Conservation (phyloP, 2,797 vertebrate genomes). For the Danio jaintianensis region DNA sequence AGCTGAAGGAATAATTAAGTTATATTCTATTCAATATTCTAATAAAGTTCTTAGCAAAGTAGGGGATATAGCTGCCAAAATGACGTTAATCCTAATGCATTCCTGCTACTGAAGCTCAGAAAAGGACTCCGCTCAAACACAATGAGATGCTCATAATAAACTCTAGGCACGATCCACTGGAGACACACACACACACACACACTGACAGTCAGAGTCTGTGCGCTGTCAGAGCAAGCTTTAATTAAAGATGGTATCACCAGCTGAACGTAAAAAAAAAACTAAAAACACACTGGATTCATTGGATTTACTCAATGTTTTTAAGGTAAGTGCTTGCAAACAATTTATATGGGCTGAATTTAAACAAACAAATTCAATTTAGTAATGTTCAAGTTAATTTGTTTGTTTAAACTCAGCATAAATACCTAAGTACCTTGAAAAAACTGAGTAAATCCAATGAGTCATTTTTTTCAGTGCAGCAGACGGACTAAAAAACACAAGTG, state of each 20-base stretch:
- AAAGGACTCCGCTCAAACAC: constrained; percentile 1
- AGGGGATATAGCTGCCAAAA: neutral
- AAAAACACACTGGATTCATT: neutral
- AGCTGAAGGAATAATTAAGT: too few relatives aligned
- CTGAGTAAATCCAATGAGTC: too few relatives aligned
- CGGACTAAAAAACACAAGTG: constrained; percentile 9
- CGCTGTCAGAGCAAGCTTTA: constrained; percentile 11
- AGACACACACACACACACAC: neutral
- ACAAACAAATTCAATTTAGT: too few relatives aligned
- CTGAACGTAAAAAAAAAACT: constrained; percentile 2
- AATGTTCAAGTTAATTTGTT: too few relatives aligned
- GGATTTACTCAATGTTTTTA: too few relatives aligned
- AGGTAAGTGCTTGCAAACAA: too few relatives aligned
- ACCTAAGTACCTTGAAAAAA: too few relatives aligned
- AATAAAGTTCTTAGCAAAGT: too few relatives aligned
- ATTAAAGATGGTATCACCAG: constrained; percentile 54
- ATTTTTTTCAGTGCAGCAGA: neutral
- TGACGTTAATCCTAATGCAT: neutral
- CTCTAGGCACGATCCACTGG: constrained; percentile 19
- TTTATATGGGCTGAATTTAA: too few relatives aligned
- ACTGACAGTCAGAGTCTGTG: constrained; percentile 19
- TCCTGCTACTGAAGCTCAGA: neutral
- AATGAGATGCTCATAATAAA: constrained; percentile 16
- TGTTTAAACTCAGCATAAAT: too few relatives aligned
- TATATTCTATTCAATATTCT: too few relatives aligned